Base-by-base conservation (phyloP, 2,797 vertebrate genomes). In the Pseudocheirus occidentalis region DNA sequence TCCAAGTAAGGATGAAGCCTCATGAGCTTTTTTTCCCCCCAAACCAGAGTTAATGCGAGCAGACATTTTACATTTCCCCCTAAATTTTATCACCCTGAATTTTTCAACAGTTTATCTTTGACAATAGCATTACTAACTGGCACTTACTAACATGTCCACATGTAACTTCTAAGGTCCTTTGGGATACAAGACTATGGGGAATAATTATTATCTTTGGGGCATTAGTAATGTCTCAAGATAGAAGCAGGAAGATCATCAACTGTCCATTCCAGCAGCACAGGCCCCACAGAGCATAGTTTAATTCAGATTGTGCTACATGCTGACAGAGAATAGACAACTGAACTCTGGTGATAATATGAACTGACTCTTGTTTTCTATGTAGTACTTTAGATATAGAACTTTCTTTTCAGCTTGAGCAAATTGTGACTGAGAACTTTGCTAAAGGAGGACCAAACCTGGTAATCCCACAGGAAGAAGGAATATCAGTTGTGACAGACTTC, bases 381-480 rank as follows among this genome's bases (percentile, higher is more conserved):
- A 95, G 58, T 50, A 91, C 55, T 55, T 92, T 96, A 95, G 90
- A 95, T 95, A 54, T 28, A 73, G 46, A 96, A 95, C 92, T n/a
- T 94, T 94, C 94, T 92, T 62, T 95, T 92, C 50, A 62, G 18
- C 9, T 62, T 62, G 29, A 28, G 59, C 59, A 62, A 62, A 91
- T 12, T 66, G 92, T 89, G 27, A 94, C 18, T 40, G 94, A 34
- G 62, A 92, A 50, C 90, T 95, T 50, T 96, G 73, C 12, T 93
- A 59, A 90, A 92, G 93, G 34, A n/a, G 58, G 59, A 50, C 62
- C 10, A 62, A 91, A 95, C 52, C 92, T 56, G 93, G 12, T 93
- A 93, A 96, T 53, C 1, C 90, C 46, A 24, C 34, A 54, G 57
- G 6, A 90, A 90, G 14, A 87, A 81, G 94, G 11, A 55, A 46